Base-by-base conservation (phyloP, 2,888 invertebrate genomes). In the Scotopteryx bipunctaria region DNA sequence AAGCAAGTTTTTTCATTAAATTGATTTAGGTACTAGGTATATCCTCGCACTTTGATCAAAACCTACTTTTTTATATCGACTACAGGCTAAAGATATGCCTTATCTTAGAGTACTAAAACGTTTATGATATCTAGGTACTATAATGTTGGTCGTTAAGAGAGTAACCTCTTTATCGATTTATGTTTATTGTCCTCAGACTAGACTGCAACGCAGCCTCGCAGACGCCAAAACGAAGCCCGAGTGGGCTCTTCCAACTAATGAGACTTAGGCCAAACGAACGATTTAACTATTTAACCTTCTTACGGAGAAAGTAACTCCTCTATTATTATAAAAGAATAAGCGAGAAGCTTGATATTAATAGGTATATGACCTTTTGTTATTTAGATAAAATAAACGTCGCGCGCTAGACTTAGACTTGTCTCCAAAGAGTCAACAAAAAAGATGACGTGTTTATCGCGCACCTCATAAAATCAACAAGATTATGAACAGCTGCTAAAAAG, bases 221-320 rank as follows among this genome's bases (percentile, higher is more conserved):
- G 54, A 47, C 57, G 49, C 47, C 45, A 46, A 36, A 49, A 38
- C 33, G 31, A 35, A 52, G 38, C 16, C 17, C 37, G 15, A 52
- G 57, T 54, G 59, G 53, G 55, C 43, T 59, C 57, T 61, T 50
- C 61, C 62, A 59, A 57, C 14, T 45, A 49, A 44, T 44, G 54
- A 48, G 54, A 37, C 19, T 45, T 27, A 17, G 9, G 17, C 4
- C 11, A 38, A 16, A 25, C 32, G 16, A 27, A 27, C 19, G 11
- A 23, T 19, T 31, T 14, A 29, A 16, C 15, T 48, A 15, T 23
- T 43, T 19, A 27, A 9, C 3, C 9, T 27, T 11, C 27, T 16
- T 16, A 27, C 14, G 3, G 0, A 38, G 6, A 23, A 3, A 21
- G 2, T 9, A 1, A 9, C 2, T 2, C 25, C 1, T 9, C 23